phyloP scores from a whole-genome alignment of 2,113 vertebrate genomes.

The Lontra canadensis region DNA sequence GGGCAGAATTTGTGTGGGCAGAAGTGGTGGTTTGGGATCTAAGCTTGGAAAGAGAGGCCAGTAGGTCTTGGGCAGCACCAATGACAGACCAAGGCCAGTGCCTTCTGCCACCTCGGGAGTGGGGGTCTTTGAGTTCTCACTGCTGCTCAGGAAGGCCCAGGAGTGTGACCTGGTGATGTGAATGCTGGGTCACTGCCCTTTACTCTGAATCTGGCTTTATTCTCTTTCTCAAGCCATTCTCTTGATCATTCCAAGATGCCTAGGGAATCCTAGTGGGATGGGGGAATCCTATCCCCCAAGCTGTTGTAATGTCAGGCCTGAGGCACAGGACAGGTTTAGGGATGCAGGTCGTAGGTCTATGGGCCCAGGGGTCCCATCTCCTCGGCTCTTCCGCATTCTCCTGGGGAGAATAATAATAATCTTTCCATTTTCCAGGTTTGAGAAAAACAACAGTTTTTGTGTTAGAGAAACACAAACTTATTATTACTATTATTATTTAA shows the following conservation, averaged over 20 bases:
- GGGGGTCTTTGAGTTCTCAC: not conserved
- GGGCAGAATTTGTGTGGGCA: not conserved
- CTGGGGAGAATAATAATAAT: slow-evolving; percentile 13
- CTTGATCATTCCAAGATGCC: not conserved
- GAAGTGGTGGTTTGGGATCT: not conserved
- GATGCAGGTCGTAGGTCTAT: not conserved
- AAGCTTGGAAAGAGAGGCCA: not conserved
- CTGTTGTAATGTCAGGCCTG: not conserved
- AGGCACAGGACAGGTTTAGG: no score
- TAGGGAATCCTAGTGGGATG: not conserved
- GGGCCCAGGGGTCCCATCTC: not conserved
- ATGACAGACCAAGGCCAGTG: not conserved
- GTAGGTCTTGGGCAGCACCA: not conserved
- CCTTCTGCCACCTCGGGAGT: no score
- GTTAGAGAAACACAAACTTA: not conserved
- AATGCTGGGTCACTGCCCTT: not conserved
- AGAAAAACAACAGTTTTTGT: not conserved
- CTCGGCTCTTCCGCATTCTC: not conserved
- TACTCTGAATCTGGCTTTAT: not conserved
- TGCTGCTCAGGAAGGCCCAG: not conserved
- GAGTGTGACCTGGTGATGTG: not conserved
- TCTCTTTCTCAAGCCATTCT: not conserved
- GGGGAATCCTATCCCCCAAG: not conserved
- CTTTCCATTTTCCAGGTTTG: slow-evolving; percentile 4
- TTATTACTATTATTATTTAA: not conserved